phyloP scores from a whole-genome alignment of 2,888 invertebrate species.

The Chymomyza procnemis region DNA sequence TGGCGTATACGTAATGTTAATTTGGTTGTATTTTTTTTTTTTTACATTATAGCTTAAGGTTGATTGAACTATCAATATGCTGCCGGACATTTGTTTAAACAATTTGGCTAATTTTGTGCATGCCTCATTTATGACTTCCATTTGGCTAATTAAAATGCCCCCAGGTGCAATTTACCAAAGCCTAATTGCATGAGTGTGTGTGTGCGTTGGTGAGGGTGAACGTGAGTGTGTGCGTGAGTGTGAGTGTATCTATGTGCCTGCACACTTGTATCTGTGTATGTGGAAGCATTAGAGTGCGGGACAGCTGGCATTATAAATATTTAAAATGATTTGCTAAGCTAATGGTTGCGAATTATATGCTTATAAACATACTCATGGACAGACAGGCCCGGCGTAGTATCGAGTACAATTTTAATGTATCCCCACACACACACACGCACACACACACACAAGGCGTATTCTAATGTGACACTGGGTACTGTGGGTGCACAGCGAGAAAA shows the following conservation, averaged over 20 bases:
- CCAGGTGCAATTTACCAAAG: slow-evolving; percentile 34
- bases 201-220: too few species aligned
- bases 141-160: slow-evolving; percentile 64
- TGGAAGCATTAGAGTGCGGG: not conserved
- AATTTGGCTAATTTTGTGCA: slow-evolving; percentile 55
- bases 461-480: slow-evolving; percentile 1
- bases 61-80: slow-evolving; percentile 67
- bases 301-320: slow-evolving; percentile 51
- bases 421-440: not conserved
- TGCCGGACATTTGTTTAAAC: slow-evolving; percentile 33
- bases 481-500: not conserved
- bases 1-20: slow-evolving; percentile 12
- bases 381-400: not conserved
- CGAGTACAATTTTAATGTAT: not conserved
- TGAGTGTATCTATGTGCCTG: not conserved
- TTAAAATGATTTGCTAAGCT: slow-evolving; percentile 43
- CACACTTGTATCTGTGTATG: not conserved
- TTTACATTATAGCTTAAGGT: slow-evolving; percentile 29
- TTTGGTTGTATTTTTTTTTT: not conserved
- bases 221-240: not conserved
- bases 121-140: slow-evolving; percentile 61
- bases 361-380: not conserved
- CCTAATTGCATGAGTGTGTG: not conserved
- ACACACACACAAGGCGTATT: not conserved
- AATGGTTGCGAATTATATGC: slow-evolving; percentile 25